Percentiles rank a stretch among this genome's conserved stretches.
These are phyloP conservation scores for Agrypnus murinus DNA, from an alignment of 2,888 invertebrate species.

Conservation along the genomic window DNA sequence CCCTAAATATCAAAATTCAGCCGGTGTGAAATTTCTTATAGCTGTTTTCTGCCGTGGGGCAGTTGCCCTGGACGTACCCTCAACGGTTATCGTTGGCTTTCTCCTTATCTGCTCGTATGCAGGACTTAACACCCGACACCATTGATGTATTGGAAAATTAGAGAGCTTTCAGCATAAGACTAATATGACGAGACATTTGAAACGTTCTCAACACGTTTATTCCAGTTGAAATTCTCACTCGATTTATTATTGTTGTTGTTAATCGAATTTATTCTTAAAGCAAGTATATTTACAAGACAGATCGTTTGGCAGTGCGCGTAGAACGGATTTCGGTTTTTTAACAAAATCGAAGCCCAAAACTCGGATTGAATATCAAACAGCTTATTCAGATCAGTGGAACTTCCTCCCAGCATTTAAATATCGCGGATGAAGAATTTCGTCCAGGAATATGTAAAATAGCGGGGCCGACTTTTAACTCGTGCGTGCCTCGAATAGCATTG, in stretches of 20 bases:
- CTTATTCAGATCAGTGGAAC: conserved; percentile 61
- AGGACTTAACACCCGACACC: conserved; percentile 67
- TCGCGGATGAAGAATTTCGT: conserved; percentile 60
- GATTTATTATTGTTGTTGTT: too few relatives aligned
- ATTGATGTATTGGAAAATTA: conserved; percentile 64
- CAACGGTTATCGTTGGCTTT: conserved; percentile 54
- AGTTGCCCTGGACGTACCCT: conserved; percentile 46
- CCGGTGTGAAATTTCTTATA: conserved; percentile 68
- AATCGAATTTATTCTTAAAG: neutral
- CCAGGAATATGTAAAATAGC: conserved; percentile 61
- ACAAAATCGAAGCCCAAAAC: conserved; percentile 60
- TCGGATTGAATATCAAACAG: conserved; percentile 63
- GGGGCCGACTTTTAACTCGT: conserved; percentile 57
- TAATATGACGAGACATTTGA: conserved; percentile 9
- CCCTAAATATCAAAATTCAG: conserved; percentile 70
- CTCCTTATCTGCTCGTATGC: conserved; percentile 67
- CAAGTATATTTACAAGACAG: conserved; percentile 36
- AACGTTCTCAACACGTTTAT: too few relatives aligned
- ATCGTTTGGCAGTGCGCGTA: conserved; percentile 43
- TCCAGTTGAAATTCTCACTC: too few relatives aligned
- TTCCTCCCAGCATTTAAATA: conserved; percentile 58
- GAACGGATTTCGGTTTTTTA: conserved; percentile 54
- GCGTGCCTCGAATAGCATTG: conserved; percentile 54
- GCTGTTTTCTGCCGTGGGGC: conserved; percentile 53
- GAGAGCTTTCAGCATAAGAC: conserved; percentile 20